Evolutionary conservation across 2,888 invertebrate genomes (phyloP), one percentile per base, ranked within the genome.

Genomic region (Melipona bicolor): DNA sequence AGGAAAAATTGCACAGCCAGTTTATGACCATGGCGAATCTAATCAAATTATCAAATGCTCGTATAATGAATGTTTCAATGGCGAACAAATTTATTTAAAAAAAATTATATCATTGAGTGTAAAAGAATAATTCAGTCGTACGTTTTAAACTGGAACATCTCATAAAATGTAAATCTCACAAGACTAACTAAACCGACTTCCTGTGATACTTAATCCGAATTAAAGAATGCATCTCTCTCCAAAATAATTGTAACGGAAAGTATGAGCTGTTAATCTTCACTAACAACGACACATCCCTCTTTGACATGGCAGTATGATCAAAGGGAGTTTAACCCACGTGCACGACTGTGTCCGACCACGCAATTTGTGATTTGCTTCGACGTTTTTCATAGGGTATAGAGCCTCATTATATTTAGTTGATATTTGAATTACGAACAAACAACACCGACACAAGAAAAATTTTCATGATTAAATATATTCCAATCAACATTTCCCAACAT

Each of bases 211-310:
- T 52, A 15, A 27, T 56, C 17, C 27, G 19, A 77, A 71, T 77
- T 54, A 56, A 50, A 32, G 62, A 62, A 50, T n/a, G n/a, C 17
- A 19, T 24, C 70, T 50, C 32, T 76, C 56, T 27, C 19, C 17
- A 68, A 56, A 79, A 68, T 69, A 68, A 79, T 75, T 43, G 61
- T 32, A 54, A 70, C 49, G 24, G 27, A 76, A 76, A 54, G 50
- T 36, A 77, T 11, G 17, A 52, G n/a, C 50, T 59, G 32, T 24
- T 77, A 56, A 67, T 73, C 62, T 62, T 32, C 21, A 3, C 50
- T 52, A 52, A 62, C 49, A 32, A 70, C 61, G 77, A 64, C 11
- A 54, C 19, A 50, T 50, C 65, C 56, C 78, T 65, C 71, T 72
- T 78, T 78, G 59, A 59, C 36, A 21, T 32, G 43, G 21, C 19